Evolutionary conservation across 2,797 vertebrate species (phyloP).

Genomic region (Hemitrygon akajei): DNA sequence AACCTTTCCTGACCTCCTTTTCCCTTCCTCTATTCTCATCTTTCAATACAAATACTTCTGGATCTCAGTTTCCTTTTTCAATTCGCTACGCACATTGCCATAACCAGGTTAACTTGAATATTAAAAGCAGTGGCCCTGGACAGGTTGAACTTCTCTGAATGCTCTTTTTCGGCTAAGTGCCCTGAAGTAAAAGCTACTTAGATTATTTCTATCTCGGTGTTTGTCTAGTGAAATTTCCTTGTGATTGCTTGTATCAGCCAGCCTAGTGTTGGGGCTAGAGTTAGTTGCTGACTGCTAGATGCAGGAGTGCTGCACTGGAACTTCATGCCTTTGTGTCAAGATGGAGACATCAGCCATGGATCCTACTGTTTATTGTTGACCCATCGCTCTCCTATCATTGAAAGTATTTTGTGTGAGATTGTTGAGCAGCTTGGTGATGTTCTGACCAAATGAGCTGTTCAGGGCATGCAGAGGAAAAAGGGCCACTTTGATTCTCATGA

Average conservation of each 20-base stretch:
- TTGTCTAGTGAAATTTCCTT: neutral
- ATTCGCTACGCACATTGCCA: neutral
- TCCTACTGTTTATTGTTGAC: neutral
- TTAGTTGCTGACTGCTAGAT: neutral
- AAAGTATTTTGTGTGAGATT: neutral
- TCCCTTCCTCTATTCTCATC: neutral
- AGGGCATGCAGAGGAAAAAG: neutral
- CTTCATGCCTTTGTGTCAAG: neutral
- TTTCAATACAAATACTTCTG: neutral
- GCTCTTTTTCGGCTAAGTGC: neutral
- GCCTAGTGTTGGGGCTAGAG: neutral
- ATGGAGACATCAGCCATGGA: neutral
- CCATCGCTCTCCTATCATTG: neutral
- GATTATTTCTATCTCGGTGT: neutral
- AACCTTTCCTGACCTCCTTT: neutral
- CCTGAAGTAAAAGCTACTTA: neutral
- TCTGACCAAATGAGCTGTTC: neutral
- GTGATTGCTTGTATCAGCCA: neutral
- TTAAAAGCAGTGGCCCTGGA: neutral
- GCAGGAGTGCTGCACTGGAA: neutral
- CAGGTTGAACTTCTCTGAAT: neutral
- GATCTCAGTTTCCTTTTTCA: neutral
- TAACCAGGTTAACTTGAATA: neutral
- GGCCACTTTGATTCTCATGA: neutral
- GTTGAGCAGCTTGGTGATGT: neutral